Evolutionary conservation across 2,113 vertebrate species (phyloP).

Genomic region (Rhinolophus ferrumequinum): DNA sequence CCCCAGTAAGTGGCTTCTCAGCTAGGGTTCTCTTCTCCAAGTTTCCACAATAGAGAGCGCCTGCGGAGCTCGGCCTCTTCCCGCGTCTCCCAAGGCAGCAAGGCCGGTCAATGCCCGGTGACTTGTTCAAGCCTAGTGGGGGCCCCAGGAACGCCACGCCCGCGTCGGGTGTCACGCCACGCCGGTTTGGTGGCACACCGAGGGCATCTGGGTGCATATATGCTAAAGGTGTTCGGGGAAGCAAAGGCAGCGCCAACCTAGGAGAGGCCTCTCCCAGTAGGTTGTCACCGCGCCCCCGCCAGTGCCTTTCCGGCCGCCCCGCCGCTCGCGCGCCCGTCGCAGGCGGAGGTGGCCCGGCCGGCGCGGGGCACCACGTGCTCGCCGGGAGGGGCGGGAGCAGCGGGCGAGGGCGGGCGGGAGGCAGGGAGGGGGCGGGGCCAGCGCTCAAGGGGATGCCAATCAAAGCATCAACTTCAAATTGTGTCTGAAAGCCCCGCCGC

Average conservation of each 20-base stretch:
- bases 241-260: background rate
- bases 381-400: constrained; percentile 46
- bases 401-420: constrained; percentile 46
- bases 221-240: background rate
- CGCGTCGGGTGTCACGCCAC: background rate
- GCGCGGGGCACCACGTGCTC: constrained; percentile 84
- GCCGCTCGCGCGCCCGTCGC: constrained; percentile 45
- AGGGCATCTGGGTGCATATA: background rate
- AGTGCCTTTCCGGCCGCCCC: constrained; percentile 53
- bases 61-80: background rate
- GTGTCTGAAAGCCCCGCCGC: constrained; percentile 97
- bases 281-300: background rate
- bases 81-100: background rate
- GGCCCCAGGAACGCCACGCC: background rate
- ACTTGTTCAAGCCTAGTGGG: background rate
- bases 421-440: constrained; percentile 80
- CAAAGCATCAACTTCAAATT: constrained; percentile 99
- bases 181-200: background rate
- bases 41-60: background rate
- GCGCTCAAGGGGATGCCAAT: constrained; percentile 96
- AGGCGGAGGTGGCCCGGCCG: constrained; percentile 70
- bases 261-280: constrained; percentile 20
- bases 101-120: background rate
- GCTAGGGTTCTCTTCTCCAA: background rate
- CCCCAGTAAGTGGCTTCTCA: background rate